Conservation (phyloP, 2,797 vertebrate species). For the Sphaeramia orbicularis region DNA sequence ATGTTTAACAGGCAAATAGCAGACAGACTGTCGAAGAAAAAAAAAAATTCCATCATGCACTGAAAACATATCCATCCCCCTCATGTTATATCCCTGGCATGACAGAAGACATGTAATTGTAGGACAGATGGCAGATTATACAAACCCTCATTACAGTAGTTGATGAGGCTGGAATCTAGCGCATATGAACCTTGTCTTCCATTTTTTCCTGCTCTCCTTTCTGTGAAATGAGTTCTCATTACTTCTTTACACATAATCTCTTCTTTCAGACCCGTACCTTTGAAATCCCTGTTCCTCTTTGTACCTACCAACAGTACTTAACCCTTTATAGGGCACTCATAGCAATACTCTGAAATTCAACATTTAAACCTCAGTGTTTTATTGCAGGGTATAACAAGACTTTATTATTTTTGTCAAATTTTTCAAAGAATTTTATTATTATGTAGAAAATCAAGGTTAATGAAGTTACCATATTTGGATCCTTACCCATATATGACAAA, state of each 20-base stretch:
- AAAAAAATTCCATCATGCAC: conserved; percentile 6
- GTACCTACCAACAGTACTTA: conserved; percentile 5
- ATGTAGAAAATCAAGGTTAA: too few species aligned
- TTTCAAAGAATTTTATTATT: too few species aligned
- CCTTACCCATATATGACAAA: too few species aligned
- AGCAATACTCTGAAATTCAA: too few species aligned
- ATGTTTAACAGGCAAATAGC: conserved; percentile 1
- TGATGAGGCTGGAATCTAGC: conserved; percentile 65
- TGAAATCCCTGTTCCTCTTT: neutral
- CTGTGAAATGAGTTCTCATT: conserved; percentile 57
- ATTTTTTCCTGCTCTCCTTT: conserved; percentile 32
- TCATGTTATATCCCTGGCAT: conserved; percentile 50
- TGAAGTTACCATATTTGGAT: too few species aligned
- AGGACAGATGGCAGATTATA: conserved; percentile 77
- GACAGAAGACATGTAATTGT: conserved; percentile 61
- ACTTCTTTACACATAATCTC: conserved; percentile 41
- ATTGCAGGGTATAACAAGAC: too few species aligned
- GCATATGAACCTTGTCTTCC: conserved; percentile 60
- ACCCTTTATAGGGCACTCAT: neutral
- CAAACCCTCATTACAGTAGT: conserved; percentile 68
- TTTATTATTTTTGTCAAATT: too few species aligned
- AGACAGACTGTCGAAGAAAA: conserved; percentile 26
- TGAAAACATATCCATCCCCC: conserved; percentile 36
- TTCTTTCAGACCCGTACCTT: conserved; percentile 31
- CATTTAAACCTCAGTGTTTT: too few species aligned